phyloP scores from a whole-genome alignment of 1,140 invertebrate genomes.

The Drosophila funebris region DNA sequence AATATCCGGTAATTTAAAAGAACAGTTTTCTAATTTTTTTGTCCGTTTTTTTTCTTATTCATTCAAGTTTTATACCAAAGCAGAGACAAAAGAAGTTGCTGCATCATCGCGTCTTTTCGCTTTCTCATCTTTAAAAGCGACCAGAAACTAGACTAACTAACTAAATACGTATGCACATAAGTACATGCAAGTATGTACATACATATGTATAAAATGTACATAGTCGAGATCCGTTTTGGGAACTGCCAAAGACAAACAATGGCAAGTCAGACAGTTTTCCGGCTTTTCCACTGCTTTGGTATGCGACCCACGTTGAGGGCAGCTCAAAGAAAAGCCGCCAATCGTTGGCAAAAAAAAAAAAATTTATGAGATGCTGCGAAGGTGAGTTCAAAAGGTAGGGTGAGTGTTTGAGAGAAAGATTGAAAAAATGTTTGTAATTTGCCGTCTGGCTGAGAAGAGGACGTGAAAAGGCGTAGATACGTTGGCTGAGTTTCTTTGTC shows the following conservation, averaged over 20 bases:
- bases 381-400: slow-evolving; percentile 16
- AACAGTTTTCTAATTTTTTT: slow-evolving; percentile 12
- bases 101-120: slow-evolving; percentile 48
- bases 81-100: slow-evolving; percentile 63
- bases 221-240: slow-evolving; percentile 38
- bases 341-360: slow-evolving; percentile 14
- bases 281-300: slow-evolving; percentile 38
- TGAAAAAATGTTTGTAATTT: slow-evolving; percentile 34
- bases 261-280: slow-evolving; percentile 48
- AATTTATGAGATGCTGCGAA: slow-evolving; percentile 6
- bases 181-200: background rate
- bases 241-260: slow-evolving; percentile 53
- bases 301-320: slow-evolving; percentile 39
- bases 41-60: slow-evolving; percentile 1
- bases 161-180: slow-evolving; percentile 9
- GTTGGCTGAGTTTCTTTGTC: slow-evolving; percentile 3
- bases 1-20: slow-evolving; percentile 59
- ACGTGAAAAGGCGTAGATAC: slow-evolving; percentile 32
- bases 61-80: slow-evolving; percentile 1
- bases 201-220: slow-evolving; percentile 4
- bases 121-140: slow-evolving; percentile 8
- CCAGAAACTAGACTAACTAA: slow-evolving; percentile 34
- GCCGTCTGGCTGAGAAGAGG: slow-evolving; percentile 30
- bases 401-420: slow-evolving; percentile 3
- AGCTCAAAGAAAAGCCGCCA: slow-evolving; percentile 42